These are phyloP conservation scores for Chaetodon trifasciatus DNA, from an alignment of 2,797 vertebrate species.

Conservation along the genomic window DNA sequence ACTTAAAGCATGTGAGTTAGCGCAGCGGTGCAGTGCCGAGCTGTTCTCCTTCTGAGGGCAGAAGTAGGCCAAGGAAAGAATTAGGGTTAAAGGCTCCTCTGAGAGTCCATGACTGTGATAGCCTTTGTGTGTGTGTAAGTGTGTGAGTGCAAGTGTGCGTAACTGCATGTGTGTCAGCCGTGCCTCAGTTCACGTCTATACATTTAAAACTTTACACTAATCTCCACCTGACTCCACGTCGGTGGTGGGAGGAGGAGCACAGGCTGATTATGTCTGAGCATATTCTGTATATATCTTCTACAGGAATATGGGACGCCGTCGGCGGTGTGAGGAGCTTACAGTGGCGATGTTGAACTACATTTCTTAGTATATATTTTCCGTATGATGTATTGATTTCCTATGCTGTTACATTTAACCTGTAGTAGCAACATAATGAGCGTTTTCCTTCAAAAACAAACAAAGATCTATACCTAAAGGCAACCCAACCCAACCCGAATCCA, in stretches of 20 bases:
- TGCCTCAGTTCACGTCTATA: constrained; percentile 28
- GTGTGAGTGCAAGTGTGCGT: constrained; percentile 1
- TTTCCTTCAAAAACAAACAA: constrained; percentile 11
- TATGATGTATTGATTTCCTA: not conserved
- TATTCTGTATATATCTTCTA: not conserved
- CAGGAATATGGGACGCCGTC: not conserved
- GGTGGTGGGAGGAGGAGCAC: not conserved
- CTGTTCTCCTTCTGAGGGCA: constrained; percentile 62
- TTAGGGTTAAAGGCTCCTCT: constrained; percentile 79
- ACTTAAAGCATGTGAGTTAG: constrained; percentile 1
- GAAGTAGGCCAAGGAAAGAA: constrained; percentile 77
- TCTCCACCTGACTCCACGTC: constrained; percentile 20
- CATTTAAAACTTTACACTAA: constrained; percentile 34
- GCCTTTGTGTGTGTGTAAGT: constrained; percentile 35
- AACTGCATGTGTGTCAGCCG: constrained; percentile 44
- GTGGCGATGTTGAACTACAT: not conserved
- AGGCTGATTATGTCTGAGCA: constrained; percentile 18
- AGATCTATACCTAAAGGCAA: constrained; percentile 15
- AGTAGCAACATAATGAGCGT: constrained; percentile 9
- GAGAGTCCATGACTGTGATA: constrained; percentile 63
- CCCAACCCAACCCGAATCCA: constrained; percentile 18
- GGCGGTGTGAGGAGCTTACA: constrained; percentile 6
- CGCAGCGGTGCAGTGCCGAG: constrained; percentile 35
- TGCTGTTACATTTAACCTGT: constrained; percentile 5
- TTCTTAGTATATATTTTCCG: not conserved